Evolutionary conservation across 2,797 vertebrate genomes (phyloP), one percentile per base, ranked within the genome.

Genomic region (Myotis findleyi): DNA sequence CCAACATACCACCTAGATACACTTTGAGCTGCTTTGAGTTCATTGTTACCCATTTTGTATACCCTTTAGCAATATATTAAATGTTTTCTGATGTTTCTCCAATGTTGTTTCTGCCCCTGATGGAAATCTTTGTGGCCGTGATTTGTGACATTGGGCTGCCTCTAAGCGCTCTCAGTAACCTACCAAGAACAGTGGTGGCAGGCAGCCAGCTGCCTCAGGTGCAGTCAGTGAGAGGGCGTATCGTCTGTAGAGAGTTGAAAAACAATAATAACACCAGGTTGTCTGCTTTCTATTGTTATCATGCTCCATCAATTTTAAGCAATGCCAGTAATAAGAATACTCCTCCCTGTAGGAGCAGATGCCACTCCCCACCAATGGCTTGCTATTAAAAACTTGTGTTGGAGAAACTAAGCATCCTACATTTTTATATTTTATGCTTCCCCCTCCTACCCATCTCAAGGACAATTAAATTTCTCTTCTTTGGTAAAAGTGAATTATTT

Each of bases 401-500:
- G 33, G 33, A 81, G 64, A 95, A 69, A 80, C n/a, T n/a, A 36
- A 88, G 7, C 16, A 41, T n/a, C 55, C 12, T 81, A 73, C 69
- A 73, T 68, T n/a, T 91, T 87, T 81, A 16, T n/a, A 30, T 72
- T 55, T 93, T 92, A 57, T 91, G 27, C 10, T 80, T 89, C 64
- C 33, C 17, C 23, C 16, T 93, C 21, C 36, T 69, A 36, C 11
- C 33, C 51, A 38, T 93, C 6, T 69, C 62, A 75, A 89, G 68
- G 59, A 44, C 11, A 75, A 66, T 81, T 94, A 93, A 57, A 76
- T 57, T 80, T 69, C 38, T 93, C 13, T 92, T 72, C 68, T 47
- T 93, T 89, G 62, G 47, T 83, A 76, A 91, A 75, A 81, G 6
- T 21, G 25, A 93, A 79, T 94, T 81, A 62, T 89, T 95, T 93